Base-by-base conservation (phyloP, 2,113 vertebrate genomes). In the Aegithalos caudatus region DNA sequence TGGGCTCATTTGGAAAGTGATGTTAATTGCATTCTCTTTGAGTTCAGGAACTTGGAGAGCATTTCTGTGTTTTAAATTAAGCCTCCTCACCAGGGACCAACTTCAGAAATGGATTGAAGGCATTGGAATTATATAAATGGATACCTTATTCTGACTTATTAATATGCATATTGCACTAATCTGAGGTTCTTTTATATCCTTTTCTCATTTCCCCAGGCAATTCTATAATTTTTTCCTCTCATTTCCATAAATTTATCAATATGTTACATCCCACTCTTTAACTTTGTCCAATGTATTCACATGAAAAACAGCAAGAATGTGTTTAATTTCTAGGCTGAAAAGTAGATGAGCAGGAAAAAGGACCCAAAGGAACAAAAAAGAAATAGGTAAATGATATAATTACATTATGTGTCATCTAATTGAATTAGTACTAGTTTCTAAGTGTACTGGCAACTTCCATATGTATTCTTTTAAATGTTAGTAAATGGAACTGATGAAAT, bases 11-110 rank as follows among this genome's bases (percentile, higher is more conserved):
- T 76, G 27, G 78, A n/a, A 79, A 87, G 56, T 35, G 15, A 69
- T 64, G 40, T 67, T 92, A 92, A 94, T 92, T 92, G 38, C 47
- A 56, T 89, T 87, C 65, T 67, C 61, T 81, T 84, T 76, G 77
- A 84, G 61, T 89, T 87, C 81, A 91, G 54, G 53, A 95, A 80
- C 58, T 69, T 82, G 44, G 40, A 91, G 40, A 82, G 42, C 37
- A 57, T 92, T 95, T 94, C 53, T 92, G 0, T 72, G 12, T 79
- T 94, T 94, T 90, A 89, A 94, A 84, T 95, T 96, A 95, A 79
- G 40, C 33, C 35, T 92, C 24, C 28, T 94, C 93, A 95, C 58
- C 37, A 67, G 91, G 81, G 91, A 92, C 45, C 17, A 76, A 48
- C 74, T 91, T 94, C 62, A 91, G 57, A 94, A 97, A 87, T 61